These are phyloP conservation scores for Tachysurus vachellii DNA, from an alignment of 2,113 vertebrate genomes.

Conservation along the genomic window DNA sequence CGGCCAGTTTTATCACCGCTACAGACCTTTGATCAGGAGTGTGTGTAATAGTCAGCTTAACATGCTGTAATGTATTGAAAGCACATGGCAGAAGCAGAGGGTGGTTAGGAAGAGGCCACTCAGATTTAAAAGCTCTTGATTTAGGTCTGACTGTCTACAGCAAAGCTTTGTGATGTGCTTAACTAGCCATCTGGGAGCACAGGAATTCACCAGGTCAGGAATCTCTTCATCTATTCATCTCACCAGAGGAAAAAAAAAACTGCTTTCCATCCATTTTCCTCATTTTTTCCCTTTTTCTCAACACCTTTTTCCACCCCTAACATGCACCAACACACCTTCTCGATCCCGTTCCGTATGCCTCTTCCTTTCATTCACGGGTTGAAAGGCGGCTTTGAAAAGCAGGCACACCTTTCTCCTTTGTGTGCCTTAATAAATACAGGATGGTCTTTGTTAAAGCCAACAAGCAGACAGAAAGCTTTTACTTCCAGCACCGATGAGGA, in stretches of 20 bases:
- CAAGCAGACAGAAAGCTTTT: slow-evolving; percentile 25
- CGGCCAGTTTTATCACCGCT: slow-evolving; percentile 22
- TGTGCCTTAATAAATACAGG: slow-evolving; percentile 32
- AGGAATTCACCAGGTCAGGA: not conserved
- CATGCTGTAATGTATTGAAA: slow-evolving; percentile 24
- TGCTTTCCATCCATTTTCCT: not conserved
- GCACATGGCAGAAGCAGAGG: slow-evolving; percentile 17
- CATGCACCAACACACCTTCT: slow-evolving; percentile 19
- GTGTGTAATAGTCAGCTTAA: slow-evolving; percentile 7
- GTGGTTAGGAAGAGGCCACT: slow-evolving; percentile 15
- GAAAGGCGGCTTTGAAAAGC: slow-evolving; percentile 10
- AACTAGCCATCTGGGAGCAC: slow-evolving; percentile 11
- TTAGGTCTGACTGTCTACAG: not conserved
- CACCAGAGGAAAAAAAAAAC: not conserved
- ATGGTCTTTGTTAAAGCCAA: slow-evolving; percentile 38
- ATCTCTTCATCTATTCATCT: slow-evolving; percentile 6
- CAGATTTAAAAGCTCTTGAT: slow-evolving; percentile 15
- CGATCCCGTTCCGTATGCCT: not conserved
- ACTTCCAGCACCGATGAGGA: not conserved
- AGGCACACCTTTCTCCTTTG: slow-evolving; percentile 51
- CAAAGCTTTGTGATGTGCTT: not conserved
- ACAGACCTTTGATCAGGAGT: slow-evolving; percentile 18
- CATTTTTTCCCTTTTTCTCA: slow-evolving; percentile 23
- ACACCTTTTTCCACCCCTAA: not conserved
- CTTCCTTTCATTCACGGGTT: slow-evolving; percentile 1